Base-by-base conservation (phyloP, 2,888 invertebrate genomes). In the Chloroclystis v-ata region DNA sequence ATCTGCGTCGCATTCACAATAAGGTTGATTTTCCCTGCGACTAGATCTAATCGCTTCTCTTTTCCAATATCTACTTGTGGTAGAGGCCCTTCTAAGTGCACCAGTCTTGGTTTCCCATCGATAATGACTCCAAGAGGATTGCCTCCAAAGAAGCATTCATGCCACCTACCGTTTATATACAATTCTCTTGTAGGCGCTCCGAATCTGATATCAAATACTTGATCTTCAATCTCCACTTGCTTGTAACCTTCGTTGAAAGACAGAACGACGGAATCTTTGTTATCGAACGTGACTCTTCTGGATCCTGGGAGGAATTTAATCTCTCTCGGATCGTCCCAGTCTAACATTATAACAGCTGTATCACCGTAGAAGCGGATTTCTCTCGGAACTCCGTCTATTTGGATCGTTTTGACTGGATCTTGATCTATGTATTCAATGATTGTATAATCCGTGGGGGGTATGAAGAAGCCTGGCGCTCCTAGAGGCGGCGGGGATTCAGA, bases 51-150 rank as follows among this genome's bases (percentile, higher is more conserved):
- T 20, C 96, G 89, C 60, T 93, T 92, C 1, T 79, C 83, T 26
- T 91, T 92, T 0, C 97, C 95, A 50, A 99, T 96, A 73, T 95
- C 95, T 0, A 99, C 98, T 80, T 96, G 96, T 0, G 99, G 99
- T 2, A 97, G 92, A 0, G 97, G 96, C 0, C 98, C 98, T 63
- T 95, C 95, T 6, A 99, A 84, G 65, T 95, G 93, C 1, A 99
- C 90, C 33, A 91, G 86, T 52, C 94, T 91, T n/a, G 92, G 90
- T 52, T 93, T 91, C 1, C 93, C 94, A 47, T 94, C 93, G 28
- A 98, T 89, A 32, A 94, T 92, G 7, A 97, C 92, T 1, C 92
- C 91, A 37, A 96, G 90, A 0, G 96, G 93, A 35, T 95, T 93
- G 1, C 97, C 97, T 25, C 95, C 97, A 74, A 99, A 99, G 76